Evolutionary conservation across 2,888 invertebrate species (phyloP).

Genomic region (Diaphora mendica): DNA sequence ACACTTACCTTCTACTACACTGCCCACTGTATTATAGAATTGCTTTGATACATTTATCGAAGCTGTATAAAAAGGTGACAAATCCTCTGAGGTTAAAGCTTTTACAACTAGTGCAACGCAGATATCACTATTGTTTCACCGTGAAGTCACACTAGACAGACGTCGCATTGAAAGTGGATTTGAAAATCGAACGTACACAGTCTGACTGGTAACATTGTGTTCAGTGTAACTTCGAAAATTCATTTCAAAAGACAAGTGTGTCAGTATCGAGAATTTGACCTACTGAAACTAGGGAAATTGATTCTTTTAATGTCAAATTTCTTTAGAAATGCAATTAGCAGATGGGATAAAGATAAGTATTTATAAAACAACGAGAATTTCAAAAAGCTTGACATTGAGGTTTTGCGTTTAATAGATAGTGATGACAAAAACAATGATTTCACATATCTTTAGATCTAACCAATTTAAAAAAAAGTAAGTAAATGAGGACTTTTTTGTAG

Average conservation of each 20-base stretch:
- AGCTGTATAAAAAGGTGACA: conserved; percentile 26
- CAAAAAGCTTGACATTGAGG: neutral
- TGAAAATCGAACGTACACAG: conserved; percentile 27
- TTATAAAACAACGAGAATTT: neutral
- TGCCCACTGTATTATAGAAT: conserved; percentile 22
- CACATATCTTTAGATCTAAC: no score
- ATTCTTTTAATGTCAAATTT: neutral
- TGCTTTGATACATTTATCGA: conserved; percentile 24
- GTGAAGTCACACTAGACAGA: conserved; percentile 20
- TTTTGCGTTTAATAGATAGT: neutral
- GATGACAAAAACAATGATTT: no score
- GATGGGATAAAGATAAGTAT: neutral
- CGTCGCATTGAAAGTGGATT: conserved; percentile 23
- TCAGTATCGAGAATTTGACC: neutral
- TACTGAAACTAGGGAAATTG: neutral
- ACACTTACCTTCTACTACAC: neutral
- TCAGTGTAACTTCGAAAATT: conserved; percentile 2
- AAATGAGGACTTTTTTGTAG: neutral
- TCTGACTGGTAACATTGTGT: conserved; percentile 19
- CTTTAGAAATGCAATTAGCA: neutral
- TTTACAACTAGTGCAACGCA: conserved; percentile 26
- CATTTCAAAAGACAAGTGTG: neutral
- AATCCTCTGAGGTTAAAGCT: conserved; percentile 29
- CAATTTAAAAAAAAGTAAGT: no score
- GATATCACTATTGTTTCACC: conserved; percentile 32